Conservation (phyloP, 2,888 invertebrate species). For the Agonopterix subpropinquella region DNA sequence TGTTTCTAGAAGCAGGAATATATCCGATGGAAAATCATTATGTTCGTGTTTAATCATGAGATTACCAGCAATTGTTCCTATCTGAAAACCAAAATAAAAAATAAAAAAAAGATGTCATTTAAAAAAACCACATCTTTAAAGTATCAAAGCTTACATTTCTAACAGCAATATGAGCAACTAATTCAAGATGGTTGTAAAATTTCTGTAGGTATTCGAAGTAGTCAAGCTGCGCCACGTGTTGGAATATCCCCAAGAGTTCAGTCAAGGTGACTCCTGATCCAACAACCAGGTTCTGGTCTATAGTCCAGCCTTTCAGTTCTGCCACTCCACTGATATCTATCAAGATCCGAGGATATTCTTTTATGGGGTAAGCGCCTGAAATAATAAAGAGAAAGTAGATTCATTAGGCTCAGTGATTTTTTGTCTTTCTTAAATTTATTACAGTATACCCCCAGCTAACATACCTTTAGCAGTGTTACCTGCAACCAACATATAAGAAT, state of each 20-base stretch:
- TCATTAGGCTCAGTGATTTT: too few species aligned
- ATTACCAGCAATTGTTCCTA: slow-evolving; percentile 82
- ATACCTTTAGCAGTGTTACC: slow-evolving; percentile 83
- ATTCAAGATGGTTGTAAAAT: slow-evolving; percentile 78
- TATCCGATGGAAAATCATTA: slow-evolving; percentile 82
- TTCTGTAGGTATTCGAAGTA: slow-evolving; percentile 76
- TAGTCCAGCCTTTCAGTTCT: slow-evolving; percentile 62
- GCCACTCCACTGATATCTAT: slow-evolving; percentile 77
- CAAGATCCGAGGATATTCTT: slow-evolving; percentile 51
- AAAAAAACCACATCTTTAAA: neutral
- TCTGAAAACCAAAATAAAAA: slow-evolving; percentile 41
- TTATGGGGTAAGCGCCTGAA: slow-evolving; percentile 47
- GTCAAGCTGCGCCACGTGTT: slow-evolving; percentile 34
- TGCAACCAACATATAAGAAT: slow-evolving; percentile 76
- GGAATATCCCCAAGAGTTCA: slow-evolving; percentile 69
- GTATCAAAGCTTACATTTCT: slow-evolving; percentile 76
- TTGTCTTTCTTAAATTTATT: too few species aligned
- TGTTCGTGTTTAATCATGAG: slow-evolving; percentile 80
- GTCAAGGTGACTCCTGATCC: slow-evolving; percentile 38
- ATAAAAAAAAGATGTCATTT: neutral
- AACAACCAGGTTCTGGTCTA: slow-evolving; percentile 60
- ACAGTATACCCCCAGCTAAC: too few species aligned
- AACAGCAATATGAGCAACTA: slow-evolving; percentile 82
- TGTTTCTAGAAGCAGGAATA: slow-evolving; percentile 72
- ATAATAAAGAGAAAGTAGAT: slow-evolving; percentile 10